Percentiles rank a stretch among this genome's conserved stretches.
Conservation (phyloP, 2,888 invertebrate species). For the Aquatica leii region DNA sequence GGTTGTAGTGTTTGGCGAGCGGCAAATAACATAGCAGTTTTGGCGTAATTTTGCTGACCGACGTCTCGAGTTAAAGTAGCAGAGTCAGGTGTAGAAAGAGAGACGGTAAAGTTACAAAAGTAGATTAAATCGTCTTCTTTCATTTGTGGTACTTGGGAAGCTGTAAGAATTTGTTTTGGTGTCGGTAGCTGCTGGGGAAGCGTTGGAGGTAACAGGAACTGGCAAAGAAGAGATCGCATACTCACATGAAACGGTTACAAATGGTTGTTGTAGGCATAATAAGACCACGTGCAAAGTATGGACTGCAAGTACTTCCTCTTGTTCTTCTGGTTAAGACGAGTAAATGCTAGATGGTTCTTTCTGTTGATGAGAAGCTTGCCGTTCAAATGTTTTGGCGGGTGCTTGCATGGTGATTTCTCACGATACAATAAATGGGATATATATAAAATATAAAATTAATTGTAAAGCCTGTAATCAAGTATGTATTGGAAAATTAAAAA, state of each 20-base stretch:
- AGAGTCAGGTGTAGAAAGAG: slow-evolving; percentile 64
- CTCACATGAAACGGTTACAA: slow-evolving; percentile 99
- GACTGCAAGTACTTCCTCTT: too few species aligned
- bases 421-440: too few species aligned
- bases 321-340: too few species aligned
- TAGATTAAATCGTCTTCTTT: slow-evolving; percentile 40
- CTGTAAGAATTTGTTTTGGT: slow-evolving; percentile 45
- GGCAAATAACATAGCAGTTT: slow-evolving; percentile 72
- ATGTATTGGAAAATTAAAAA: too few species aligned
- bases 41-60: slow-evolving; percentile 84
- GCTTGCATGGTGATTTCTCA: too few species aligned
- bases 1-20: slow-evolving; percentile 64
- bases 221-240: slow-evolving; percentile 78
- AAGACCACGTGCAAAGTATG: too few species aligned
- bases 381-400: too few species aligned
- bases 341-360: too few species aligned
- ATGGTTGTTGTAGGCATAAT: slow-evolving; percentile 94
- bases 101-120: slow-evolving; percentile 46
- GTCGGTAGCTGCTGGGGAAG: slow-evolving; percentile 50
- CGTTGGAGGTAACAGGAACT: slow-evolving; percentile 50
- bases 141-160: slow-evolving; percentile 45
- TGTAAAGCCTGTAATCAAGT: too few species aligned
- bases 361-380: too few species aligned
- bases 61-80: slow-evolving; percentile 80
- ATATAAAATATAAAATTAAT: too few species aligned